phyloP scores from a whole-genome alignment of 1,140 invertebrate genomes.

The Drosophila ambigua region DNA sequence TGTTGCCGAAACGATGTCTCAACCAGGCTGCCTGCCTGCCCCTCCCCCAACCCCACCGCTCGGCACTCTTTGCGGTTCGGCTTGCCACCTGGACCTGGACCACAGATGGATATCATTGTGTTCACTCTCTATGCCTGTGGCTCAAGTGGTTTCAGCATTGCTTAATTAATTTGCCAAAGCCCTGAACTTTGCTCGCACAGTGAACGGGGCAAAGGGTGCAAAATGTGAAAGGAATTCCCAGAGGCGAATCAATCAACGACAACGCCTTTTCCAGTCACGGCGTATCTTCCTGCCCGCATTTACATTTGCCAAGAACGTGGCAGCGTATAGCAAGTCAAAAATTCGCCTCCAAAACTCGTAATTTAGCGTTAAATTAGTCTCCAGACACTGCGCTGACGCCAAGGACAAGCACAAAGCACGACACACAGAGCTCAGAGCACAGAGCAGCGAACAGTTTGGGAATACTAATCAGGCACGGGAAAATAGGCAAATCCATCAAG shows the following conservation, averaged over 20 bases:
- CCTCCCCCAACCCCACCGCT: not conserved
- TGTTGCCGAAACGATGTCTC: constrained; percentile 49
- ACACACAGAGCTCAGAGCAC: not conserved
- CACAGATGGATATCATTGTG: constrained; percentile 23
- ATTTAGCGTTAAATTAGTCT: constrained; percentile 70
- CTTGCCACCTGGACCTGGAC: not conserved
- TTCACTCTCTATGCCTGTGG: constrained; percentile 13
- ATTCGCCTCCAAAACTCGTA: constrained; percentile 45
- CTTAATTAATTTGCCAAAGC: constrained; percentile 68
- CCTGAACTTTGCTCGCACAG: constrained; percentile 41
- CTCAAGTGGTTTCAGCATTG: constrained; percentile 41
- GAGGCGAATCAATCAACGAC: constrained; percentile 62
- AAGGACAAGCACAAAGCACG: constrained; percentile 12
- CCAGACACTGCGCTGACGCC: not conserved
- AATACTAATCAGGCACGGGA: constrained; percentile 20
- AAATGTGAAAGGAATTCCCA: constrained; percentile 2
- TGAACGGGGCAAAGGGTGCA: constrained; percentile 1
- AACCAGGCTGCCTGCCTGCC: constrained; percentile 6
- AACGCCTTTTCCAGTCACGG: not conserved
- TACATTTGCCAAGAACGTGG: constrained; percentile 1
- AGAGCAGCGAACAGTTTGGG: constrained; percentile 7
- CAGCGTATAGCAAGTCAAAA: constrained; percentile 42
- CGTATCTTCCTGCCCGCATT: not conserved
- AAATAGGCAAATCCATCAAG: constrained; percentile 47
- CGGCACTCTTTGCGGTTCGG: not conserved